These are phyloP conservation scores for Cisticola juncidis DNA, from an alignment of 2,113 vertebrate species.

Conservation along the genomic window DNA sequence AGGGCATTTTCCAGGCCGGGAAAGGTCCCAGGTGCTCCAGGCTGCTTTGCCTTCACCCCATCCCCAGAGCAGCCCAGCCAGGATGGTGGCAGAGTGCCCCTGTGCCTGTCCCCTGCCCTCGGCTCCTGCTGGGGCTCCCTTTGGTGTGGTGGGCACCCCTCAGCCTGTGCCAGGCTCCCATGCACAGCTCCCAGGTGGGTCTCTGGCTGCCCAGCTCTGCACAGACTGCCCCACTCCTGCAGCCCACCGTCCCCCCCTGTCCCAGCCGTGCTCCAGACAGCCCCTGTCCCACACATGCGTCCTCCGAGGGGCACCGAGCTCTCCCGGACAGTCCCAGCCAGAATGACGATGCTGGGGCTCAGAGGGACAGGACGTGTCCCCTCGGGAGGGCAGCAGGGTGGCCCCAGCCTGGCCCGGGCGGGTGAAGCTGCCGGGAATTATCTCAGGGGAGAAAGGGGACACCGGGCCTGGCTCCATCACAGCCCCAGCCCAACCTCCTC, in stretches of 20 bases:
- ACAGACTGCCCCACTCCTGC: neutral
- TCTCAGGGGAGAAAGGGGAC: neutral
- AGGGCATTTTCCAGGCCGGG: neutral
- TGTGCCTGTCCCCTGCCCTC: fast-evolving
- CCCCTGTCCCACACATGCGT: fast-evolving
- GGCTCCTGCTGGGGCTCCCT: neutral
- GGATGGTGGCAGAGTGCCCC: neutral
- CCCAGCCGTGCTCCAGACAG: neutral
- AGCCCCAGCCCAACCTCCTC: neutral
- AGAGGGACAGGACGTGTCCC: fast-evolving
- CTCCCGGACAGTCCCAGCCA: fast-evolving
- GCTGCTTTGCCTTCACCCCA: neutral
- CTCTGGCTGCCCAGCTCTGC: neutral
- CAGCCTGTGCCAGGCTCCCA: neutral
- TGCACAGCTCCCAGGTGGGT: neutral
- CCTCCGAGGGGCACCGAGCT: fast-evolving
- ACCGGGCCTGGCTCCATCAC: fast-evolving
- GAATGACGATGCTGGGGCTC: neutral
- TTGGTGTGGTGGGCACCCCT: fast-evolving
- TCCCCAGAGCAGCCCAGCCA: fast-evolving
- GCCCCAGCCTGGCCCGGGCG: neutral
- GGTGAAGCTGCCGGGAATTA: neutral
- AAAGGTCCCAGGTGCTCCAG: neutral
- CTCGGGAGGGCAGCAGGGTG: fast-evolving
- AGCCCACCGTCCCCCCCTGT: neutral